Base-by-base conservation (phyloP, 1,140 invertebrate species). In the Leucophenga varia region DNA sequence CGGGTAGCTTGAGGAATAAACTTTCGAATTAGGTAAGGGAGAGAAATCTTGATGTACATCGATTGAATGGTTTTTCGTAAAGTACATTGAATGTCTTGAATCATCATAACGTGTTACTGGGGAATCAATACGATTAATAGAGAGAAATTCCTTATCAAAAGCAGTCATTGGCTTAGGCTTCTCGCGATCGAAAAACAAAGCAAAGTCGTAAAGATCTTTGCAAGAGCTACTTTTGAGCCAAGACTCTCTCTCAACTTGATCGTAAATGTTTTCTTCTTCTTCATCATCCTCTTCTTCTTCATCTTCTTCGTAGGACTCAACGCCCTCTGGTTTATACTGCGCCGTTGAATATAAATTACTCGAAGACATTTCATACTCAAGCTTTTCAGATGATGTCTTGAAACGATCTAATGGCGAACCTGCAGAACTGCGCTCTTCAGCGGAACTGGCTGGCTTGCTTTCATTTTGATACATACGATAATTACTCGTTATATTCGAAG, bases 1-100 rank as follows among this genome's bases (percentile, higher is more conserved):
- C 7, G 89, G 89, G 74, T 90, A 92, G 61, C 87, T 90, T 54
- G 87, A 89, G 20, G 88, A 90, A 74, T 90, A 91, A 0, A 90
- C 83, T 54, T 86, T 85, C 22, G 65, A 59, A 10, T 75, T 54
- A 0, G 64, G 57, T 19, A 74, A 34, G 2, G 69, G 59, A 1
- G 64, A 65, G 42, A 75, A 72, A 34, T 67, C 63, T 47, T 75
- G 71, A 34, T 61, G 63, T 0, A 59, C 59, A 56, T 75, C 72
- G 19, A 75, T 73, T 2, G 72, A 75, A 40, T 70, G 69, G 34
- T 75, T 75, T 30, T 75, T 74, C 7, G 59, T 57, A 13, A 72
- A 50, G 59, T 84, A 85, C 28, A 80, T 58, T 6, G 82, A 81
- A 35, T 80, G 79, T 57, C 85, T 81, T 34, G 82, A 84, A 61